phyloP scores from a whole-genome alignment of 2,113 vertebrate species.

The Xyliphius kryptos region DNA sequence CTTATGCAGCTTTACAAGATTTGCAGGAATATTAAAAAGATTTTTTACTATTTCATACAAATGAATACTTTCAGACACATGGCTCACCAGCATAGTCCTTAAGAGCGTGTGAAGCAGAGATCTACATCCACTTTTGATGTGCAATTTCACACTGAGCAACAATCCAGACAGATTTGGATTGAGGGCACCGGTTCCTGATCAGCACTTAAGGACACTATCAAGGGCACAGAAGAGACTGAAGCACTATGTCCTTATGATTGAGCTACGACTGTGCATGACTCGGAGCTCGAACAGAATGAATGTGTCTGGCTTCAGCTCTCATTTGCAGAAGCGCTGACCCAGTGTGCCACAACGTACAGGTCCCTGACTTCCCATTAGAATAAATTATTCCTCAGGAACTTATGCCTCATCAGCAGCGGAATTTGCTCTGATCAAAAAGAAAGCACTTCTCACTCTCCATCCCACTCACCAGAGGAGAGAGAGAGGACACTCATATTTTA shows the following conservation, averaged over 20 bases:
- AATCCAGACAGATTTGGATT: conserved; percentile 1
- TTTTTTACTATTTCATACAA: not conserved
- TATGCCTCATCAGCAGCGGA: conserved; percentile 67
- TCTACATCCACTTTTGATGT: conserved; percentile 9
- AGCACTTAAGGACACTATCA: conserved; percentile 25
- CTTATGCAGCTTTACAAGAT: not conserved
- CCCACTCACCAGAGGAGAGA: too few species aligned
- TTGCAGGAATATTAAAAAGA: not conserved
- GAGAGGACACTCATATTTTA: conserved; percentile 14
- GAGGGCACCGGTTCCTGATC: conserved; percentile 7
- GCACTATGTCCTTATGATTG: conserved; percentile 28
- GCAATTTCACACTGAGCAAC: conserved; percentile 9
- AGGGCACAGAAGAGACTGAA: conserved; percentile 16
- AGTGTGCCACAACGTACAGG: conserved; percentile 56
- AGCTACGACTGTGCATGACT: too few species aligned
- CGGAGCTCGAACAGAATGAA: conserved; percentile 53
- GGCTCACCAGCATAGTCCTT: not conserved
- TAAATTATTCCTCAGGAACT: conserved; percentile 67
- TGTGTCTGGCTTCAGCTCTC: conserved; percentile 63
- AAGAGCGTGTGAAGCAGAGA: not conserved
- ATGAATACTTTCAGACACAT: not conserved
- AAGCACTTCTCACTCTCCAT: conserved; percentile 16
- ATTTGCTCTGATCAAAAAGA: conserved; percentile 55
- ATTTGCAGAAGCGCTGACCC: conserved; percentile 72
- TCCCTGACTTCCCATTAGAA: conserved; percentile 74